Evolutionary conservation across 1,140 invertebrate species (phyloP).

Genomic region (Acyrthosiphon pisum): DNA sequence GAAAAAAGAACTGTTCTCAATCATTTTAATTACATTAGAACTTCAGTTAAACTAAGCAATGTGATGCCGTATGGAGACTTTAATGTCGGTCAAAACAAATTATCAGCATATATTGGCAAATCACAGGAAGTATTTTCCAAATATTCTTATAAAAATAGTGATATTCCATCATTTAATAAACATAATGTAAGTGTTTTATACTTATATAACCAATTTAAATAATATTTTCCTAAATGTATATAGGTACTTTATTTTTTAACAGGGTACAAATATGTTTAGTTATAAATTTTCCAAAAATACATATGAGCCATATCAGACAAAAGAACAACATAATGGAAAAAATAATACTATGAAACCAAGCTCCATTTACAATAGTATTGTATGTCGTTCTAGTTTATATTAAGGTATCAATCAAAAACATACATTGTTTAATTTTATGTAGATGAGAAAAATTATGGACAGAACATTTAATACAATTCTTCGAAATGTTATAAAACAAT

Average conservation of each 20-base stretch:
- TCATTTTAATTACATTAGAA: constrained; percentile 5
- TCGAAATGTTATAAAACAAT: background rate
- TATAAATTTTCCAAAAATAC: background rate
- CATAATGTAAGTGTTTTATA: background rate
- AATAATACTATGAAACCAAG: background rate
- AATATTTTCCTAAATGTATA: background rate
- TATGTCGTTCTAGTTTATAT: background rate
- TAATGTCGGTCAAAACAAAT: background rate
- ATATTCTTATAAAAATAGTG: background rate
- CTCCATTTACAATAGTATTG: background rate
- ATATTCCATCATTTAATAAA: background rate
- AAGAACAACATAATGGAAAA: background rate
- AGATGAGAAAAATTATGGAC: constrained; percentile 19
- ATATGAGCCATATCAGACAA: background rate
- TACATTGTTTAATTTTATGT: background rate
- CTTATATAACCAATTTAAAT: background rate
- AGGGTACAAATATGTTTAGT: background rate
- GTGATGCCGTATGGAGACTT: constrained; percentile 29
- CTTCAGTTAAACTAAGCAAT: background rate
- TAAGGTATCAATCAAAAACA: background rate
- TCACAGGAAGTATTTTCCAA: background rate
- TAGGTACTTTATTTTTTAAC: background rate
- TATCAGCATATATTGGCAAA: constrained; percentile 12
- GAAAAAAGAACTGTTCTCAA: constrained; percentile 7
- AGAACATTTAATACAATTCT: background rate